Conservation (phyloP, 2,113 vertebrate species). For the Isichthys henryi region DNA sequence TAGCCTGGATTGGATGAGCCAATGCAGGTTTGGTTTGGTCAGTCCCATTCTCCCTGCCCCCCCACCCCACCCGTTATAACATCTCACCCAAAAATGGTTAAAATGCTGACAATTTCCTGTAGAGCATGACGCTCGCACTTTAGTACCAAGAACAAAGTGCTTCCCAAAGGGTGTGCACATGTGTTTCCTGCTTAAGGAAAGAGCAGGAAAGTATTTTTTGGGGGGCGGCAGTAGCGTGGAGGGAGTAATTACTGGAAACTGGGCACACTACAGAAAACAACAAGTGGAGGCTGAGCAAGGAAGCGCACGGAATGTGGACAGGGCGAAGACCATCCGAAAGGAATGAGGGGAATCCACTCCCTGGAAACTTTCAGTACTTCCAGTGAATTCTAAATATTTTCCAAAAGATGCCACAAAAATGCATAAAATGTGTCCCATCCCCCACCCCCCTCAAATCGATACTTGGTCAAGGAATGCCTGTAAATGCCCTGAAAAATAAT, state of each 20-base stretch:
- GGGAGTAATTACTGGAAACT: conserved; percentile 10
- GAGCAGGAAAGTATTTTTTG: not conserved
- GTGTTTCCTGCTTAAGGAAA: conserved; percentile 5
- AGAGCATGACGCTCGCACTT: not conserved
- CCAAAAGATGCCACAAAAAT: not conserved
- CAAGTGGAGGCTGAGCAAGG: not conserved
- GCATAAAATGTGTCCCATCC: not conserved
- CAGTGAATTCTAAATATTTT: conserved; percentile 4
- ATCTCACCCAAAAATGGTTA: conserved; percentile 17
- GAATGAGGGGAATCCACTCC: conserved; percentile 12
- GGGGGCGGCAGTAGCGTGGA: not conserved
- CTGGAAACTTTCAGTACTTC: conserved; percentile 2
- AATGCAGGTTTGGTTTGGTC: not conserved
- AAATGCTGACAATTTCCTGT: conserved; percentile 16
- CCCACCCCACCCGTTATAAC: not conserved
- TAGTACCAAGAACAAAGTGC: not conserved
- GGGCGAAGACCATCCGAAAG: not conserved
- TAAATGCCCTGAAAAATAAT: not conserved
- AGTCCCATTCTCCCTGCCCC: not conserved
- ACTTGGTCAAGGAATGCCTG: not conserved
- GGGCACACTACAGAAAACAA: not conserved
- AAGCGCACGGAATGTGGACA: not conserved
- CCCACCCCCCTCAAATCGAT: not conserved
- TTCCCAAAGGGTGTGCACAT: not conserved
- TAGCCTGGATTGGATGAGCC: not conserved